Evolutionary conservation across 2,888 invertebrate species (phyloP).

Genomic region (Linyphia triangularis): DNA sequence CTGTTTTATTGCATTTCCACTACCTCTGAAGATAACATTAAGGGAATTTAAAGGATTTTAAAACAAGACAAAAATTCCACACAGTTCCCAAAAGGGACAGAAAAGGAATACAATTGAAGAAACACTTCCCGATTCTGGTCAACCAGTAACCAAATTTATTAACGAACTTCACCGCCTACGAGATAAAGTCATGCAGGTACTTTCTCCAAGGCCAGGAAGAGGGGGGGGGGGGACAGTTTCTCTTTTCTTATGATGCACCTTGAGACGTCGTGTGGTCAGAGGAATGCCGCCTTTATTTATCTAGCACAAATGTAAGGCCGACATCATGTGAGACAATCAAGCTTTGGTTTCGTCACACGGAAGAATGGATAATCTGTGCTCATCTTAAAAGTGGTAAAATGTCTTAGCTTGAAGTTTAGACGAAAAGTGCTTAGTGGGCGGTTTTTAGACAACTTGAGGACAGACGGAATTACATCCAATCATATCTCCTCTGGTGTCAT

Average conservation of each 20-base stretch:
- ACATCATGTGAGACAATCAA: conserved; percentile 8
- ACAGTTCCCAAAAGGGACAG: neutral
- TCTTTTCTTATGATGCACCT: conserved; percentile 33
- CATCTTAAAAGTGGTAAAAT: conserved; percentile 1
- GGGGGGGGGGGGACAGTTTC: conserved; percentile 9
- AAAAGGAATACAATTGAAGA: conserved; percentile 3
- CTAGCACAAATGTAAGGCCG: conserved; percentile 24
- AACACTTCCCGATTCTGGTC: conserved; percentile 22
- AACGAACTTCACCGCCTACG: conserved; percentile 22
- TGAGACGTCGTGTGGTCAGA: conserved; percentile 38
- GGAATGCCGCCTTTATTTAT: conserved; percentile 35
- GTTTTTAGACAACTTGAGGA: too few relatives aligned
- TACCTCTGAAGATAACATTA: too few relatives aligned
- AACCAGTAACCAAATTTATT: conserved; percentile 13
- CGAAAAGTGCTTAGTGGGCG: too few relatives aligned
- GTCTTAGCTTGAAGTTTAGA: too few relatives aligned
- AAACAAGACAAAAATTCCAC: too few relatives aligned
- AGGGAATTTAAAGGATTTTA: too few relatives aligned
- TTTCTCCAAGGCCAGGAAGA: conserved; percentile 40
- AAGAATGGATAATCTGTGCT: neutral
- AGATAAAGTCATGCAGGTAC: conserved; percentile 25
- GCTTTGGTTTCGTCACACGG: neutral
- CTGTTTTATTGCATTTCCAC: too few relatives aligned
- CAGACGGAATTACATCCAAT: too few relatives aligned
- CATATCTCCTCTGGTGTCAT: too few relatives aligned